phyloP scores from a whole-genome alignment of 1,140 invertebrate species.

The Sarcophaga peregrina region DNA sequence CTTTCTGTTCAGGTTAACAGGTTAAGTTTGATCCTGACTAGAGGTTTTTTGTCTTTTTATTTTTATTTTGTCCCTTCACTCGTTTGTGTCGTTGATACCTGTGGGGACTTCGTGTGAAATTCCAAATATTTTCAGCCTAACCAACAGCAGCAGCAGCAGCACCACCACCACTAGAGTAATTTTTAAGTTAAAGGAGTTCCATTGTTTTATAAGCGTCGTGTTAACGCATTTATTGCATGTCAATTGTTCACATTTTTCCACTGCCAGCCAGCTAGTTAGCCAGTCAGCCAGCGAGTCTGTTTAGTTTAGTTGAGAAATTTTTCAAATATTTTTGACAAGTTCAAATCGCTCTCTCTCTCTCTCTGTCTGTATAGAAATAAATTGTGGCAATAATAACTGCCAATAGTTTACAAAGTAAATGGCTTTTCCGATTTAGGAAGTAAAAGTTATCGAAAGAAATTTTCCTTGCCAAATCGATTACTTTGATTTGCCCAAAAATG shows the following conservation, averaged over 20 bases:
- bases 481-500: too few relatives aligned
- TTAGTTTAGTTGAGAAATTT: constrained; percentile 20
- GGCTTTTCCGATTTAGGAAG: too few relatives aligned
- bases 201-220: constrained; percentile 19
- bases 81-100: neutral
- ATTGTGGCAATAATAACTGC: too few relatives aligned
- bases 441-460: too few relatives aligned
- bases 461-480: too few relatives aligned
- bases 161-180: too few relatives aligned
- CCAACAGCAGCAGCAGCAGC: too few relatives aligned
- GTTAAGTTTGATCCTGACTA: constrained; percentile 20
- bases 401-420: too few relatives aligned
- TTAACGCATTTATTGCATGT: constrained; percentile 27
- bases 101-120: constrained; percentile 26
- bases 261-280: neutral
- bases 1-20: constrained; percentile 11
- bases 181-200: neutral
- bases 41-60: neutral
- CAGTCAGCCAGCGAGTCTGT: neutral
- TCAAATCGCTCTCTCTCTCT: neutral
- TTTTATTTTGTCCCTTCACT: neutral
- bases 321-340: neutral
- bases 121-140: neutral
- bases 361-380: too few relatives aligned
- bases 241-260: constrained; percentile 15